Evolutionary conservation across 2,888 invertebrate species (phyloP), one percentile per base, ranked within the genome.

Genomic region (Terebella lapidaria): DNA sequence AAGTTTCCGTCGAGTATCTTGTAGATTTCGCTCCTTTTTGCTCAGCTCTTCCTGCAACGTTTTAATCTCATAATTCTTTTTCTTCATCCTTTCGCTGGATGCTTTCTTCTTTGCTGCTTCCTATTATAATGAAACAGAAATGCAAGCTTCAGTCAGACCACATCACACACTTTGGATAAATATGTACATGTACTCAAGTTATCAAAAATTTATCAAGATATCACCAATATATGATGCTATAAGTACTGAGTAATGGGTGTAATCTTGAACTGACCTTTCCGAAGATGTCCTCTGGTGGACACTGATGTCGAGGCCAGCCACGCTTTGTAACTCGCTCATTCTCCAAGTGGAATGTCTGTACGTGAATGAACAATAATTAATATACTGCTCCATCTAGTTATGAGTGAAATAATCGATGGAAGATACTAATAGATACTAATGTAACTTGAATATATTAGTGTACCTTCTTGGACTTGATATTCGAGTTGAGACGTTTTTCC

Each of bases 401-500:
- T n/a, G n/a, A n/a, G n/a, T n/a, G n/a, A n/a, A n/a, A n/a, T n/a
- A n/a, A n/a, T n/a, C n/a, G n/a, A n/a, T n/a, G n/a, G n/a, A n/a
- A n/a, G n/a, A n/a, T n/a, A n/a, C n/a, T n/a, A n/a, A n/a, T n/a
- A n/a, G n/a, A n/a, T n/a, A n/a, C n/a, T n/a, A n/a, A n/a, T n/a
- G n/a, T n/a, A n/a, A n/a, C n/a, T n/a, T n/a, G n/a, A n/a, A n/a
- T n/a, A n/a, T n/a, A n/a, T n/a, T n/a, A n/a, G n/a, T n/a, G 18
- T 30, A 77, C 77, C 74, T 79, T 79, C 67, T 76, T 75, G 51
- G 74, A 71, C 70, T 81, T 81, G 52, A 81, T 78, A 51, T 79
- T 75, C 20, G 69, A 68, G 59, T 81, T 80, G 5, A 79, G 70
- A 10, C 79, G 64, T 59, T 76, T 78, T 66, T 81, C 81, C 63